Evolutionary conservation across 2,797 vertebrate genomes (phyloP).

Genomic region (Diplodus sargus): DNA sequence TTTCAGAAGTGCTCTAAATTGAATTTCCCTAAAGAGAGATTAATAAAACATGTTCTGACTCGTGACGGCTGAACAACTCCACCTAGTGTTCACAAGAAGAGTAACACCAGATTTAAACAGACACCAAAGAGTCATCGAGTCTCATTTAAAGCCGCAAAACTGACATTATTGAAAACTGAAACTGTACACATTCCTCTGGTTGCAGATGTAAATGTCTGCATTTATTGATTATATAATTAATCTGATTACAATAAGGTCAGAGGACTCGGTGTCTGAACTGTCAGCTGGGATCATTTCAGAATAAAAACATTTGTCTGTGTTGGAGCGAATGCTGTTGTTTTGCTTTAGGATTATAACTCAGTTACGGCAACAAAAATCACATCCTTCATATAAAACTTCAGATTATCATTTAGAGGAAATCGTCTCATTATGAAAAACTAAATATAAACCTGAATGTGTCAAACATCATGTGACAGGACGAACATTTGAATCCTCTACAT

Average conservation of each 20-base stretch:
- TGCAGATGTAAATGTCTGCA: not conserved
- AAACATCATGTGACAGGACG: not conserved
- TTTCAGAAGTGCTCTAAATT: not conserved
- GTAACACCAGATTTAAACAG: not conserved
- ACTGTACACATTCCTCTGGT: not conserved
- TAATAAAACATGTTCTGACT: no score
- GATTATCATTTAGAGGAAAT: not conserved
- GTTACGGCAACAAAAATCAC: not conserved
- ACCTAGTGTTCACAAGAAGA: slow-evolving; percentile 43
- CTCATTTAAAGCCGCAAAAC: no score
- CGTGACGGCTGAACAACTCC: not conserved
- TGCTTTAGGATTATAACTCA: no score
- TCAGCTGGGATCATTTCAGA: no score
- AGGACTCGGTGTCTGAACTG: not conserved
- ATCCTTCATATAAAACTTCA: not conserved
- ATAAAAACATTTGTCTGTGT: not conserved
- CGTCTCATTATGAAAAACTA: not conserved
- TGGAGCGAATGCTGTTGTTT: not conserved
- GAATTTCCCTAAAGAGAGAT: no score
- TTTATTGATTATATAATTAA: not conserved
- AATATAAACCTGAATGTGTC: not conserved
- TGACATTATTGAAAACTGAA: no score
- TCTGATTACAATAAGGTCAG: not conserved
- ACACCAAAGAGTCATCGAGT: no score
- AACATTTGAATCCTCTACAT: not conserved